Evolutionary conservation across 1,140 invertebrate genomes (phyloP).

Genomic region (Proales similis): DNA sequence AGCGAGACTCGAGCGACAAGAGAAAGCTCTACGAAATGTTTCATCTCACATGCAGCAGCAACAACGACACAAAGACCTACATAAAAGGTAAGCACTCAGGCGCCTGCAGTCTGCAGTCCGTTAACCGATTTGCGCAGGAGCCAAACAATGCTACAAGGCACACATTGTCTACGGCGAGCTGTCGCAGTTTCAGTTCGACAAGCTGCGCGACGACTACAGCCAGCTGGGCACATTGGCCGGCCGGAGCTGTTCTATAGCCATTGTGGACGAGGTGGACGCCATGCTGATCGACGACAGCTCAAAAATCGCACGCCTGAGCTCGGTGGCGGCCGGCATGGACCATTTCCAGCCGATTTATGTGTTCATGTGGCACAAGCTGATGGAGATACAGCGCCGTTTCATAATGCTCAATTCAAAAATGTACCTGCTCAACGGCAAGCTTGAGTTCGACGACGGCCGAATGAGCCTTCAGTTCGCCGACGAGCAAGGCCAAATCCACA

Average conservation of each 20-base stretch:
- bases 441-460: not conserved
- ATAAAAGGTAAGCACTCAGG: too few species aligned
- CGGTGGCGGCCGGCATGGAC: conserved; percentile 8
- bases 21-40: conserved; percentile 10
- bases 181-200: conserved; percentile 19
- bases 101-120: too few species aligned
- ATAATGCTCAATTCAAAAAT: not conserved
- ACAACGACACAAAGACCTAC: not conserved
- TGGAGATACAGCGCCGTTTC: not conserved
- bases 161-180: conserved; percentile 15
- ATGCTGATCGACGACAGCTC: conserved; percentile 25
- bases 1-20: not conserved
- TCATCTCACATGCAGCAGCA: not conserved
- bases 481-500: not conserved
- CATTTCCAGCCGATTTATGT: conserved; percentile 1
- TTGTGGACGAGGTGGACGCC: conserved; percentile 5
- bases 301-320: conserved; percentile 1
- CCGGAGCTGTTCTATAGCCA: not conserved
- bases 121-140: too few species aligned
- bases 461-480: not conserved
- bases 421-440: not conserved
- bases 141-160: not conserved
- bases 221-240: not conserved
- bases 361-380: conserved; percentile 6
- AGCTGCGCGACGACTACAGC: conserved; percentile 5